Evolutionary conservation across 2,113 vertebrate species (phyloP).

Genomic region (Hemicordylus capensis): DNA sequence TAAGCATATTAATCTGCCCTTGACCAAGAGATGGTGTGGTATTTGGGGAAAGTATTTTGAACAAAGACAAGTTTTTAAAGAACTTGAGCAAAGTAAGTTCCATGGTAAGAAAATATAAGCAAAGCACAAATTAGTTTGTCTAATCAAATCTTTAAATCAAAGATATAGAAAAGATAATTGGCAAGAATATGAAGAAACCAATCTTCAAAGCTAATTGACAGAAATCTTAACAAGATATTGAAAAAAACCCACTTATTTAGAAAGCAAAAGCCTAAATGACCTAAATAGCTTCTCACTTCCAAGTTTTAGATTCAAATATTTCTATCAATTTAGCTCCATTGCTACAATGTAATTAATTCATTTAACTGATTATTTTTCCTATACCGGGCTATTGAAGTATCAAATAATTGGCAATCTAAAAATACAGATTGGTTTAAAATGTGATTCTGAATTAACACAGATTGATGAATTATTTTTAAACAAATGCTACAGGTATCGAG

Average conservation of each 20-base stretch:
- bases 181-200: background rate
- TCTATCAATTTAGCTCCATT: background rate
- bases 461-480: background rate
- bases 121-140: too few relatives aligned
- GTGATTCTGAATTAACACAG: background rate
- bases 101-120: conserved; percentile 23
- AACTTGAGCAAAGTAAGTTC: background rate
- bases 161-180: conserved; percentile 27
- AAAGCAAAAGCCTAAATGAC: background rate
- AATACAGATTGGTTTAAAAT: background rate
- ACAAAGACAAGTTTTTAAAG: conserved; percentile 8
- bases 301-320: background rate
- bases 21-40: background rate
- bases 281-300: conserved; percentile 20
- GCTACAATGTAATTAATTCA: background rate
- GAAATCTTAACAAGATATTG: conserved; percentile 35
- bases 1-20: background rate
- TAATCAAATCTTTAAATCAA: background rate
- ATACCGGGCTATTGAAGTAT: background rate
- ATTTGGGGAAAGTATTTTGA: conserved; percentile 4
- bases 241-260: background rate
- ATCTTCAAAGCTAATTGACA: conserved; percentile 21
- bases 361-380: conserved; percentile 36
- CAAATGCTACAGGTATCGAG: background rate
- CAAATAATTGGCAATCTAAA: background rate